Percentiles rank a stretch among this genome's conserved stretches.
phyloP scores from a whole-genome alignment of 2,113 vertebrate species.

The Haemorhous mexicanus region DNA sequence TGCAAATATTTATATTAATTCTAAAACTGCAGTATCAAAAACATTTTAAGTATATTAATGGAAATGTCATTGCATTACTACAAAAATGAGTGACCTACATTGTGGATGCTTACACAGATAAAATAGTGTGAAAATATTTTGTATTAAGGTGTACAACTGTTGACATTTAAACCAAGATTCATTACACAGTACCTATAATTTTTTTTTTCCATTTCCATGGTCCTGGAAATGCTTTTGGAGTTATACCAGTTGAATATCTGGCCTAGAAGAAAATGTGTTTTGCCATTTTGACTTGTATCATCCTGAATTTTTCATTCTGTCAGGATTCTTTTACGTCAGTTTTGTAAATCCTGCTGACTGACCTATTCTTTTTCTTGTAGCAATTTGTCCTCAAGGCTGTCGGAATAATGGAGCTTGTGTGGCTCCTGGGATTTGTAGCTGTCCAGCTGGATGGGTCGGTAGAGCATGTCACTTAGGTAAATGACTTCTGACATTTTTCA shows the following conservation, averaged over 20 bases:
- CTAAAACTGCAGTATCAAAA: background rate
- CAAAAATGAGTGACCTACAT: background rate
- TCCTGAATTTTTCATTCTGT: constrained; percentile 45
- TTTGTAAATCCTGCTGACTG: constrained; percentile 44
- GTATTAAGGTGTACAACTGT: background rate
- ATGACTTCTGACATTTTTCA: background rate
- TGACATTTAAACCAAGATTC: background rate
- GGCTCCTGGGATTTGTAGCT: constrained; percentile 88
- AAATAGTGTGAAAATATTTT: background rate
- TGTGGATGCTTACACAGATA: background rate
- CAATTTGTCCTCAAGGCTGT: constrained; percentile 85
- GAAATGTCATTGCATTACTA: background rate
- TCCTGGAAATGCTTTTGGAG: background rate
- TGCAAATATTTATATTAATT: background rate
- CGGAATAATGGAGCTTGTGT: constrained; percentile 80
- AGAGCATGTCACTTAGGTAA: constrained; percentile 85
- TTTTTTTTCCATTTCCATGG: background rate
- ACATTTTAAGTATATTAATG: background rate
- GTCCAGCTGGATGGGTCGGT: constrained; percentile 82
- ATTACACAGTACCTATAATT: background rate
- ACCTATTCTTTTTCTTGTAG: constrained; percentile 61
- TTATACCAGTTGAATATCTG: background rate
- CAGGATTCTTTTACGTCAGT: constrained; percentile 12
- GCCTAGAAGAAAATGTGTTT: constrained; percentile 6
- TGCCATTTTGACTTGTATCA: constrained; percentile 43